These are phyloP conservation scores for Muraenolepis orangiensis DNA, from an alignment of 2,797 vertebrate genomes.

Conservation along the genomic window DNA sequence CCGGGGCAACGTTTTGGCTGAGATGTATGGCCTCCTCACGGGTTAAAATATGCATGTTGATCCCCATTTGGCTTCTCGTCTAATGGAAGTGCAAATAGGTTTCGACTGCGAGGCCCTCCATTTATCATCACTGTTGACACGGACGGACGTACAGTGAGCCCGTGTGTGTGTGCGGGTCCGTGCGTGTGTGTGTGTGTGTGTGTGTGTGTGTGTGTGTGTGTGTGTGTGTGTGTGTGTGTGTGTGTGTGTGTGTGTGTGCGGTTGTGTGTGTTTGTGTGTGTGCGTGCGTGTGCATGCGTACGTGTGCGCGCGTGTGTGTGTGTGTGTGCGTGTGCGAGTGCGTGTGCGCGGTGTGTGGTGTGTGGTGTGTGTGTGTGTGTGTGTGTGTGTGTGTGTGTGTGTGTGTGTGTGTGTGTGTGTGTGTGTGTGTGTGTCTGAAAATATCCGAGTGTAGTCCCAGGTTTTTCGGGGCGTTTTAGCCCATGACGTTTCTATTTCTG, in stretches of 20 bases:
- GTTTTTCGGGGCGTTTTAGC: background rate
- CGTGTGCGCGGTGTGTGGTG: slow-evolving; percentile 16
- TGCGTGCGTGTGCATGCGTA: slow-evolving; percentile 5
- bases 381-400: slow-evolving; percentile 14
- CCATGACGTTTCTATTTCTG: background rate
- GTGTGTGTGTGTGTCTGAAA: background rate
- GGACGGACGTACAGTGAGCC: slow-evolving; percentile 62
- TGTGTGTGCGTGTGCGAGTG: slow-evolving; percentile 16
- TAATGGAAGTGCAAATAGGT: slow-evolving; percentile 93
- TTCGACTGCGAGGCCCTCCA: slow-evolving; percentile 83
- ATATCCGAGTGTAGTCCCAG: background rate
- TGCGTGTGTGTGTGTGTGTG: slow-evolving; percentile 13
- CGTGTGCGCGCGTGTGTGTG: slow-evolving; percentile 16
- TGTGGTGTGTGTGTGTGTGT: slow-evolving; percentile 13
- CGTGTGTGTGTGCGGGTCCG: slow-evolving; percentile 22
- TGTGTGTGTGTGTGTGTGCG: slow-evolving; percentile 12
- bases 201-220: slow-evolving; percentile 9
- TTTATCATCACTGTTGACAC: slow-evolving; percentile 83
- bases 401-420: slow-evolving; percentile 13
- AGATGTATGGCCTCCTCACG: slow-evolving; percentile 83
- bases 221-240: slow-evolving; percentile 3
- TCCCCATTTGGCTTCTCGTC: slow-evolving; percentile 84
- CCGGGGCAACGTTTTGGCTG: slow-evolving; percentile 80
- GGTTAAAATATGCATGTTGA: slow-evolving; percentile 86
- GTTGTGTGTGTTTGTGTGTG: too few species aligned